phyloP scores from a whole-genome alignment of 2,113 vertebrate species.

The Amblyornis subalaris region DNA sequence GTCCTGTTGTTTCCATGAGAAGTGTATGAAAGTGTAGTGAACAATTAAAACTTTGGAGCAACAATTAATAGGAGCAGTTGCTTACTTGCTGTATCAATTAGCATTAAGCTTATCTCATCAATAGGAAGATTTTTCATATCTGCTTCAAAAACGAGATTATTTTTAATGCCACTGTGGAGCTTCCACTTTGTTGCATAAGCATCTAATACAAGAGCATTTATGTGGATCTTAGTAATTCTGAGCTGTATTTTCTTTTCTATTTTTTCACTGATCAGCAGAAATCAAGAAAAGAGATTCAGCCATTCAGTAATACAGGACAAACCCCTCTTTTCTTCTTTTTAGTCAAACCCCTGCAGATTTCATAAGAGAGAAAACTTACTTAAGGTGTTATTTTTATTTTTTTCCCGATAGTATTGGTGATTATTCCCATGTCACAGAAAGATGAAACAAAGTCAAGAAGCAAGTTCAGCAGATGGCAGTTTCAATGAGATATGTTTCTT shows the following conservation, averaged over 20 bases:
- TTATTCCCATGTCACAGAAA: background rate
- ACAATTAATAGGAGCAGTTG: background rate
- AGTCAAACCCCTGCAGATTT: background rate
- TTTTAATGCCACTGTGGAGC: background rate
- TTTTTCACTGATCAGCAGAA: background rate
- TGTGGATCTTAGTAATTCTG: background rate
- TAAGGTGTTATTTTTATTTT: background rate
- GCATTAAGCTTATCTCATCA: background rate
- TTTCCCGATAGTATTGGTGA: background rate
- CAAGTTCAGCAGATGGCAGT: background rate
- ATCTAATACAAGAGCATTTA: background rate
- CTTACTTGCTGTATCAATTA: background rate
- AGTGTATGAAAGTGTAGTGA: background rate
- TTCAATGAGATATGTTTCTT: background rate
- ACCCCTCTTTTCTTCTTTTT: background rate
- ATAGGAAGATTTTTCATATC: background rate
- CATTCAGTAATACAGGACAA: background rate
- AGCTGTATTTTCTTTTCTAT: background rate
- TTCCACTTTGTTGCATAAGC: background rate
- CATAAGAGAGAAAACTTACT: background rate
- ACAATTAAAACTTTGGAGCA: background rate
- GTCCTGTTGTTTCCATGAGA: background rate
- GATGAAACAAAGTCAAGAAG: constrained; percentile 4
- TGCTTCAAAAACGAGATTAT: background rate
- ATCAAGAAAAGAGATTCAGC: background rate